A percentile compares a stretch with the other conserved stretches of the same genome.
Evolutionary conservation across 2,888 invertebrate species (phyloP).

Genomic region (Serrognathus titanus): DNA sequence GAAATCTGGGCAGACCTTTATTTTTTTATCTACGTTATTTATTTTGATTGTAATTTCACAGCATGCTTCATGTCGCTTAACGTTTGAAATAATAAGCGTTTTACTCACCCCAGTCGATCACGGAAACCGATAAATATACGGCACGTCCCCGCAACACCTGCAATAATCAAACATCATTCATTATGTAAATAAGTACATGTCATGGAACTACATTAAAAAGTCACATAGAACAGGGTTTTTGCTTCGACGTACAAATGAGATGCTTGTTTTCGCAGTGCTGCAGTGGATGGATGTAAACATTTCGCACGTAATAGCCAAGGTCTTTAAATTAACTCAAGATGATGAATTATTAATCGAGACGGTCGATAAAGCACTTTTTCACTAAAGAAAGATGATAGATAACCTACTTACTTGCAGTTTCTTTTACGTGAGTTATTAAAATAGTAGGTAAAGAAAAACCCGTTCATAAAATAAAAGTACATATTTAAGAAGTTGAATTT

Average conservation of each 20-base stretch:
- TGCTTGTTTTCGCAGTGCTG: not conserved
- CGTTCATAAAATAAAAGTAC: too few relatives aligned
- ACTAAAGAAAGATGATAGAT: not conserved
- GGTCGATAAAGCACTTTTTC: conserved; percentile 13
- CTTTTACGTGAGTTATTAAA: not conserved
- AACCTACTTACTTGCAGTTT: not conserved
- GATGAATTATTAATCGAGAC: conserved; percentile 22
- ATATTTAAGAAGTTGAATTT: too few relatives aligned
- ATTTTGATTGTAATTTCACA: too few relatives aligned
- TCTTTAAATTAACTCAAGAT: conserved; percentile 9
- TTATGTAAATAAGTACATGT: conserved; percentile 13
- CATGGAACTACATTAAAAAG: conserved; percentile 22
- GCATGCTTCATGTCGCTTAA: too few relatives aligned
- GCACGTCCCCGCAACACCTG: conserved; percentile 23
- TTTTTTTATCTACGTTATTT: too few relatives aligned
- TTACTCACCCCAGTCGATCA: not conserved
- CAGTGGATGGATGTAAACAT: conserved; percentile 4
- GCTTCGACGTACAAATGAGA: not conserved
- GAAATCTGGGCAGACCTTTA: too few relatives aligned
- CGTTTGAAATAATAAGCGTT: not conserved
- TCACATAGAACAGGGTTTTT: conserved; percentile 10
- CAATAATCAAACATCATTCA: conserved; percentile 22
- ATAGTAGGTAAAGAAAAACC: not conserved
- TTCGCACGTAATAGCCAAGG: not conserved
- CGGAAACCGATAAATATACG: not conserved